These are phyloP conservation scores for Terebella lapidaria DNA, from an alignment of 2,888 invertebrate genomes.

Conservation along the genomic window DNA sequence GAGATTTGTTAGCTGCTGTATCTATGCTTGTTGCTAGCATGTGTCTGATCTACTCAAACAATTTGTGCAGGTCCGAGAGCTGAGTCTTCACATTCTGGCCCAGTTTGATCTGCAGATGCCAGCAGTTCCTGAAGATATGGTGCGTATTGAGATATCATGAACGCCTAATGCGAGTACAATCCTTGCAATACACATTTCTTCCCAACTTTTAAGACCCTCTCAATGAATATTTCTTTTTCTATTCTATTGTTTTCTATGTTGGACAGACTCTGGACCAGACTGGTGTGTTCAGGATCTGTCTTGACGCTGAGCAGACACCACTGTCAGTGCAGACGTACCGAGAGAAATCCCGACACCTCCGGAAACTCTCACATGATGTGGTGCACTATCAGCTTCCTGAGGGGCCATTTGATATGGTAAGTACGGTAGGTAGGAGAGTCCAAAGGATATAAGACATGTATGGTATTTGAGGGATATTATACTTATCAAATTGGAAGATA, in stretches of 20 bases:
- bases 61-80: conserved; percentile 60
- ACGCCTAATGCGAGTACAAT: too few relatives aligned
- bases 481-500: too few relatives aligned
- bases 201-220: too few relatives aligned
- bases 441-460: too few relatives aligned
- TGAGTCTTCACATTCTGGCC: conserved; percentile 71
- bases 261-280: conserved; percentile 19
- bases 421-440: too few relatives aligned
- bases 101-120: conserved; percentile 59
- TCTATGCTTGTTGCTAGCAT: neutral
- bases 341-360: conserved; percentile 69
- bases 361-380: conserved; percentile 61
- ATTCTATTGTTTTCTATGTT: too few relatives aligned
- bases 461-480: too few relatives aligned
- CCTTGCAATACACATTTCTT: too few relatives aligned
- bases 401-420: conserved; percentile 25
- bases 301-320: conserved; percentile 66
- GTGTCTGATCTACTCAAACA: too few relatives aligned
- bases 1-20: neutral
- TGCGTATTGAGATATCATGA: conserved; percentile 29
- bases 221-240: too few relatives aligned
- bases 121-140: conserved; percentile 28
- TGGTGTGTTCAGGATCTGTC: conserved; percentile 64
- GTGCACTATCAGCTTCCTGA: conserved; percentile 40
- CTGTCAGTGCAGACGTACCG: conserved; percentile 70